These are phyloP conservation scores for Caenorhabditis inopinata DNA, from an alignment of 1,140 invertebrate species.

Conservation along the genomic window DNA sequence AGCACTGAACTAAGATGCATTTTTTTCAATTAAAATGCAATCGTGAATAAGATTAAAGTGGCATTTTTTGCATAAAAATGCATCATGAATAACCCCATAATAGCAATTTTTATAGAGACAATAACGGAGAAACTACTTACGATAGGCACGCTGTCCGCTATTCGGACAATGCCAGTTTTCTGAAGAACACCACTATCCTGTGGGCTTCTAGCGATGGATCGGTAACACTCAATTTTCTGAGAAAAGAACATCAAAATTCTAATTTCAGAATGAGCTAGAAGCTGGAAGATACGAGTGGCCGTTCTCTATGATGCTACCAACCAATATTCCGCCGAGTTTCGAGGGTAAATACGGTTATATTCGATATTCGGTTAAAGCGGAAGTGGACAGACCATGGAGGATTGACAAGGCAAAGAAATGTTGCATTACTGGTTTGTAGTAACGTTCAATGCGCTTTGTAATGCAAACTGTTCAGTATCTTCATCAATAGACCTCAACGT, in stretches of 20 bases:
- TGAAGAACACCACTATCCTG: neutral
- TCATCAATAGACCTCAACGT: neutral
- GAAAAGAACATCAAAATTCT: neutral
- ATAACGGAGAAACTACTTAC: neutral
- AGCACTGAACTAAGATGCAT: too few relatives aligned
- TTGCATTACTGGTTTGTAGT: neutral
- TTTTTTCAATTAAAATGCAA: too few relatives aligned
- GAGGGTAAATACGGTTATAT: neutral
- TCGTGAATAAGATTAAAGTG: too few relatives aligned
- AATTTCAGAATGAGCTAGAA: conserved; percentile 8
- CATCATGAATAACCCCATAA: too few relatives aligned
- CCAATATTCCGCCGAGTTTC: neutral
- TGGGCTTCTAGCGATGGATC: conserved; percentile 3
- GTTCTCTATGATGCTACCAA: neutral
- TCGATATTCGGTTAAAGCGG: neutral
- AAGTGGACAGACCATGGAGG: conserved; percentile 28
- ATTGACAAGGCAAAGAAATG: neutral
- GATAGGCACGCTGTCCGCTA: neutral
- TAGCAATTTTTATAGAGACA: too few relatives aligned
- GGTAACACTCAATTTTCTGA: neutral
- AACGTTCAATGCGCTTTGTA: too few relatives aligned
- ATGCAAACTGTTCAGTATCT: neutral
- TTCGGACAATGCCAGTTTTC: neutral
- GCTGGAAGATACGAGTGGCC: neutral
- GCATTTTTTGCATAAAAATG: too few relatives aligned